phyloP scores from a whole-genome alignment of 2,888 invertebrate genomes.

The Philopedon plagiatum region DNA sequence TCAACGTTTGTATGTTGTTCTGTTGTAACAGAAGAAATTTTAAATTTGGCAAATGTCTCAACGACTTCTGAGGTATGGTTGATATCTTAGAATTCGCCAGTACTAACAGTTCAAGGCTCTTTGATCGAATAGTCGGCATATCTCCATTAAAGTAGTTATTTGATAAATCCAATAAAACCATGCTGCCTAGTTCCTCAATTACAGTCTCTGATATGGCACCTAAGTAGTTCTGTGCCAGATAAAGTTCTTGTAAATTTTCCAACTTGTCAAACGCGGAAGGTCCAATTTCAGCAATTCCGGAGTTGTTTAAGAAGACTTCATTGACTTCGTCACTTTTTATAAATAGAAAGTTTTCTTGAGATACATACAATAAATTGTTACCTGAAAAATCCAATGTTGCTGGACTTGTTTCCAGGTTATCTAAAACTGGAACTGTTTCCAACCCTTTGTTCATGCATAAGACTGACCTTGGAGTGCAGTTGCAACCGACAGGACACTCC shows the following conservation, averaged over 20 bases:
- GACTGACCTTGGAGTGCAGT: constrained; percentile 59
- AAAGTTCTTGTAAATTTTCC: constrained; percentile 63
- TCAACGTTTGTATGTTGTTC: constrained; percentile 62
- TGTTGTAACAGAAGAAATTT: constrained; percentile 61
- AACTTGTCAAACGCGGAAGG: constrained; percentile 60
- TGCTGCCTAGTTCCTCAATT: constrained; percentile 59
- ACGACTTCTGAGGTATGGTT: constrained; percentile 55
- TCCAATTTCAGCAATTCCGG: constrained; percentile 61
- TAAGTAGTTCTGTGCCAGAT: constrained; percentile 63
- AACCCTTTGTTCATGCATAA: constrained; percentile 60
- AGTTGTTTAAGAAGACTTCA: constrained; percentile 62
- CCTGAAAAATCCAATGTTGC: constrained; percentile 63
- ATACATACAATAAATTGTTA: constrained; percentile 62
- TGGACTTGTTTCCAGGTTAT: constrained; percentile 57
- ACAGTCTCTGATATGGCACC: constrained; percentile 59
- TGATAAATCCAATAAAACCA: constrained; percentile 63
- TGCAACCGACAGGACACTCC: constrained; percentile 60
- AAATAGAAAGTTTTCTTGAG: constrained; percentile 59
- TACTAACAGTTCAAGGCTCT: constrained; percentile 61
- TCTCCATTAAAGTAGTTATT: constrained; percentile 61
- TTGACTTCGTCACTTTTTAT: constrained; percentile 59
- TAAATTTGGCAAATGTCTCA: constrained; percentile 62
- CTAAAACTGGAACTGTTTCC: constrained; percentile 61
- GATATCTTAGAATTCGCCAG: constrained; percentile 62
- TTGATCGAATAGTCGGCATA: constrained; percentile 61